These are phyloP conservation scores for Clepsis dumicolana DNA, from an alignment of 2,888 invertebrate genomes.

Conservation along the genomic window DNA sequence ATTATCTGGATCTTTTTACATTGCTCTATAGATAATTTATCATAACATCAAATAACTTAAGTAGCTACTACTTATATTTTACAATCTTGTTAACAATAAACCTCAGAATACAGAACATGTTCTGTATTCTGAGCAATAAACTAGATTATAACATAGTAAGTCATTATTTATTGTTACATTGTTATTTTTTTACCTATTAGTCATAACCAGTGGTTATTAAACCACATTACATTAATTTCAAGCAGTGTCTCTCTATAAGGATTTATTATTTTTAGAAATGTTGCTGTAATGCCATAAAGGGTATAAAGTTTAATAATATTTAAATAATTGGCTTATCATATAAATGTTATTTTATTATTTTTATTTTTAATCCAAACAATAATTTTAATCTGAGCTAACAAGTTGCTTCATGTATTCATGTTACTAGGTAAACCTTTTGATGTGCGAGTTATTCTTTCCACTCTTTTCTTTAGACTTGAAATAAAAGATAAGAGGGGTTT, in stretches of 20 bases:
- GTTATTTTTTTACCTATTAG: constrained; percentile 47
- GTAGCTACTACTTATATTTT: constrained; percentile 35
- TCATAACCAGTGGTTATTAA: too few species aligned
- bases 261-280: background rate
- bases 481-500: background rate
- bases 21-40: constrained; percentile 12
- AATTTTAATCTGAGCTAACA: too few species aligned
- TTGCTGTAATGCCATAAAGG: background rate
- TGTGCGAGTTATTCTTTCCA: background rate
- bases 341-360: background rate
- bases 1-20: constrained; percentile 10
- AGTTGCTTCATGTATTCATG: too few species aligned
- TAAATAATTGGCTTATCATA: background rate
- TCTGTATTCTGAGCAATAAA: too few species aligned
- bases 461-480: too few species aligned
- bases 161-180: constrained; percentile 57
- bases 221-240: constrained; percentile 3
- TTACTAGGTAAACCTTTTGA: background rate
- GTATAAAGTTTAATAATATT: background rate
- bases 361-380: background rate
- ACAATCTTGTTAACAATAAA: constrained; percentile 37
- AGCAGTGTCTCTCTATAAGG: background rate
- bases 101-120: too few species aligned
- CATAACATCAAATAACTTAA: constrained; percentile 38
- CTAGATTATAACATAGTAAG: constrained; percentile 49